Conservation (phyloP, 2,113 vertebrate genomes). For the Fulica atra region DNA sequence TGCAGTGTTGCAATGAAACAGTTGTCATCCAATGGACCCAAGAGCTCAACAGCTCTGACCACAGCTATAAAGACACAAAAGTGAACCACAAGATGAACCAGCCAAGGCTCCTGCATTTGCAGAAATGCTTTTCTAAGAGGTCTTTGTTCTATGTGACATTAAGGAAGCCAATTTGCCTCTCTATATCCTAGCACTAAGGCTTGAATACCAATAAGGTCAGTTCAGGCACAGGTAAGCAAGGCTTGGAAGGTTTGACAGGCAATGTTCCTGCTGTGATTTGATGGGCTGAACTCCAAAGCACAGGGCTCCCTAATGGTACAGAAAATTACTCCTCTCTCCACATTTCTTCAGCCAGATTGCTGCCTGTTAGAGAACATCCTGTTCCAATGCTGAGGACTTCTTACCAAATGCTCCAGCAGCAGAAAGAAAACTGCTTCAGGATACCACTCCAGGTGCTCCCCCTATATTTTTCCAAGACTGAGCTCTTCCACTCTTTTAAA, state of each 20-base stretch:
- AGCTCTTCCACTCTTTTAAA: neutral
- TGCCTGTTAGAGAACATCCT: neutral
- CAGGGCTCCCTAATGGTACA: neutral
- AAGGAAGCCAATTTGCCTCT: neutral
- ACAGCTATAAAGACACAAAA: neutral
- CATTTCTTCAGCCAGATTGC: neutral
- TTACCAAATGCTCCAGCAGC: neutral
- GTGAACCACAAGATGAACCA: neutral
- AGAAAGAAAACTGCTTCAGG: neutral
- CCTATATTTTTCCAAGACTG: neutral
- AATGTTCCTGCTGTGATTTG: conserved; percentile 11
- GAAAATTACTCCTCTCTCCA: neutral
- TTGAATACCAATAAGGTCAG: neutral
- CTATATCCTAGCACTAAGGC: neutral
- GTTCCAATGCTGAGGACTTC: neutral
- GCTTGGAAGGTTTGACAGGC: neutral
- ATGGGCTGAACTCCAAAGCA: neutral
- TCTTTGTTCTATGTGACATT: neutral
- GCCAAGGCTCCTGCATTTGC: neutral
- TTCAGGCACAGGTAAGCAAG: neutral
- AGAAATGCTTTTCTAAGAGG: neutral
- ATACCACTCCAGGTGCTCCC: neutral
- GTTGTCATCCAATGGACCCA: neutral
- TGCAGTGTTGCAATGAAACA: neutral
- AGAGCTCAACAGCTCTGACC: neutral